Evolutionary conservation across 1,140 invertebrate species (phyloP).

Genomic region (Drosophila miranda): DNA sequence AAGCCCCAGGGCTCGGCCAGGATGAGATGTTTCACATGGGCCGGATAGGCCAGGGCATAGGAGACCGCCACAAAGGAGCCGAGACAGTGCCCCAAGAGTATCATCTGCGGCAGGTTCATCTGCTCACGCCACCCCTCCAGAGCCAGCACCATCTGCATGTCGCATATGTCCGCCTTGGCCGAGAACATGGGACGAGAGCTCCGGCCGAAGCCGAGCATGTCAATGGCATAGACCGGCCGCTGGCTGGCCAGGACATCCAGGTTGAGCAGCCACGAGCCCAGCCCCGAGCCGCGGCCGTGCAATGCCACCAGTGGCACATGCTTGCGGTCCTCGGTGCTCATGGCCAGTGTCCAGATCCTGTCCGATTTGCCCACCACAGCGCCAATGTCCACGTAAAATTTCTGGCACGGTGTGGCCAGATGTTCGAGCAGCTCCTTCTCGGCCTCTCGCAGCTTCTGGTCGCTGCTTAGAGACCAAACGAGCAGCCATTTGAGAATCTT

Average conservation of each 20-base stretch:
- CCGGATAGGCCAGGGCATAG: conserved; percentile 89
- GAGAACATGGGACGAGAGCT: conserved; percentile 91
- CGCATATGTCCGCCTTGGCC: conserved; percentile 87
- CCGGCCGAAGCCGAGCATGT: conserved; percentile 92
- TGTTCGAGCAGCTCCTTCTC: conserved; percentile 10
- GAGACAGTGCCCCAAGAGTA: conserved; percentile 93
- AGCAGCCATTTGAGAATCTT: conserved; percentile 12
- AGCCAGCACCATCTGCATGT: conserved; percentile 89
- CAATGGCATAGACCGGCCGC: conserved; percentile 92
- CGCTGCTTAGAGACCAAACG: conserved; percentile 17
- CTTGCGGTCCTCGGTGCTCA: conserved; percentile 84
- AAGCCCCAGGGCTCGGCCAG: conserved; percentile 96
- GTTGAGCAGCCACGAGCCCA: conserved; percentile 92
- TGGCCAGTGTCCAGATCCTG: conserved; percentile 89
- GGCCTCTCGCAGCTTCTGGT: conserved; percentile 9
- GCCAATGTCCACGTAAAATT: conserved; percentile 88
- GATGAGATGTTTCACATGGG: conserved; percentile 90
- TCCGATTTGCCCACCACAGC: conserved; percentile 86
- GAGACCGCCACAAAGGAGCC: conserved; percentile 92
- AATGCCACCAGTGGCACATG: conserved; percentile 90
- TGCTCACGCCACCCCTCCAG: conserved; percentile 93
- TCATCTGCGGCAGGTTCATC: conserved; percentile 91
- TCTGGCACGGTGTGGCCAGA: conserved; percentile 83
- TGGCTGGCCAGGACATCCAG: conserved; percentile 87
- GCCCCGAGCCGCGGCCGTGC: conserved; percentile 92